A percentile compares a stretch with the other conserved stretches of the same genome.
Conservation (phyloP, 2,888 invertebrate genomes). For the Protophormia terraenovae region DNA sequence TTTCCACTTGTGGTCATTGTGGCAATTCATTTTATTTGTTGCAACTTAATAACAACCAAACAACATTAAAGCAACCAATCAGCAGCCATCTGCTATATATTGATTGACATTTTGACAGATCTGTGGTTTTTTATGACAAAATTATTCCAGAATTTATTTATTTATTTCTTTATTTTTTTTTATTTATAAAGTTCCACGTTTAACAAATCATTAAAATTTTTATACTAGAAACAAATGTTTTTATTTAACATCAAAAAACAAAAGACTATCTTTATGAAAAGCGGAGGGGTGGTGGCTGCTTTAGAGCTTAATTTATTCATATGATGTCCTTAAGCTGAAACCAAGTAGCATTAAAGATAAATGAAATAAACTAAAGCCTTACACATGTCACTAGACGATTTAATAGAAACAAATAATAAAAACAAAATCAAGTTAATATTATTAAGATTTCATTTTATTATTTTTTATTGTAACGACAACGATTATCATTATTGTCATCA, state of each 20-base stretch:
- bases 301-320: not conserved
- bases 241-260: not conserved
- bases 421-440: conserved; percentile 10
- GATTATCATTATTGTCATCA: conserved; percentile 32
- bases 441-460: conserved; percentile 15
- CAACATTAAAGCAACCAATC: not conserved
- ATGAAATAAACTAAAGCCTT: not conserved
- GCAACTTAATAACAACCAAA: not conserved
- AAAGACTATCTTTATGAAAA: not conserved
- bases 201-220: conserved; percentile 43
- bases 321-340: not conserved
- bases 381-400: not conserved
- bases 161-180: too few relatives aligned
- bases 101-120: conserved; percentile 66
- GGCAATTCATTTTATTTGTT: conserved; percentile 12
- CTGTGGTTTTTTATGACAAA: conserved; percentile 46
- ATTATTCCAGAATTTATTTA: conserved; percentile 35
- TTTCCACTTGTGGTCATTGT: conserved; percentile 30
- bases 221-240: conserved; percentile 27
- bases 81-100: not conserved
- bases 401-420: conserved; percentile 17
- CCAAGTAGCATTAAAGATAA: too few relatives aligned
- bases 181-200: conserved; percentile 25
- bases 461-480: too few relatives aligned
- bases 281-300: not conserved